Conservation (phyloP, 2,113 vertebrate species). For the Pseudorasbora parva region DNA sequence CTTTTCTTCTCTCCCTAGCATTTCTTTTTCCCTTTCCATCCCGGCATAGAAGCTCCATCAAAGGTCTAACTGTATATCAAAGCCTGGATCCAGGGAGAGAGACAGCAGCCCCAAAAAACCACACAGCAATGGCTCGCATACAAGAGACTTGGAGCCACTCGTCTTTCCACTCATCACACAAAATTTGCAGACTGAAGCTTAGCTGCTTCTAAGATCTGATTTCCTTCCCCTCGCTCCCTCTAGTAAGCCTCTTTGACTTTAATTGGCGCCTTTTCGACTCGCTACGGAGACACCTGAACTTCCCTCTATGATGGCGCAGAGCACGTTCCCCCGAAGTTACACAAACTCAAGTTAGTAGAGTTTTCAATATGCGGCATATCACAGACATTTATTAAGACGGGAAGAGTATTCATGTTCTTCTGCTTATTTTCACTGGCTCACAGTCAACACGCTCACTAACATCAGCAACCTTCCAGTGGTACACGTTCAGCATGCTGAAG, state of each 20-base stretch:
- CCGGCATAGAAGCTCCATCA: slow-evolving; percentile 77
- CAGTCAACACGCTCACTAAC: slow-evolving; percentile 80
- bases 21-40: slow-evolving; percentile 76
- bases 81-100: slow-evolving; percentile 69
- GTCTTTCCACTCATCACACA: slow-evolving; percentile 78
- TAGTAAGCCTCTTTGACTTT: slow-evolving; percentile 19
- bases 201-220: slow-evolving; percentile 66
- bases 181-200: slow-evolving; percentile 73
- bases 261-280: slow-evolving; percentile 59
- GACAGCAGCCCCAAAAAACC: slow-evolving; percentile 77
- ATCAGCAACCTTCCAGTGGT: slow-evolving; percentile 83
- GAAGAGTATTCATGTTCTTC: slow-evolving; percentile 85
- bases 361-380: slow-evolving; percentile 73
- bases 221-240: slow-evolving; percentile 52
- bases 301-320: slow-evolving; percentile 39
- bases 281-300: slow-evolving; percentile 65
- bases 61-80: slow-evolving; percentile 80
- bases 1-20: slow-evolving; percentile 63
- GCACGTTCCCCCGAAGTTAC: slow-evolving; percentile 53
- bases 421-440: slow-evolving; percentile 87
- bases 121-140: slow-evolving; percentile 77
- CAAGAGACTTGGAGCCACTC: slow-evolving; percentile 74
- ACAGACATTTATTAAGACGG: slow-evolving; percentile 85
- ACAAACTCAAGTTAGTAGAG: slow-evolving; percentile 63
- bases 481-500: slow-evolving; percentile 68